Evolutionary conservation across 2,797 vertebrate genomes (phyloP).

Genomic region (Sebastes trivittatus): DNA sequence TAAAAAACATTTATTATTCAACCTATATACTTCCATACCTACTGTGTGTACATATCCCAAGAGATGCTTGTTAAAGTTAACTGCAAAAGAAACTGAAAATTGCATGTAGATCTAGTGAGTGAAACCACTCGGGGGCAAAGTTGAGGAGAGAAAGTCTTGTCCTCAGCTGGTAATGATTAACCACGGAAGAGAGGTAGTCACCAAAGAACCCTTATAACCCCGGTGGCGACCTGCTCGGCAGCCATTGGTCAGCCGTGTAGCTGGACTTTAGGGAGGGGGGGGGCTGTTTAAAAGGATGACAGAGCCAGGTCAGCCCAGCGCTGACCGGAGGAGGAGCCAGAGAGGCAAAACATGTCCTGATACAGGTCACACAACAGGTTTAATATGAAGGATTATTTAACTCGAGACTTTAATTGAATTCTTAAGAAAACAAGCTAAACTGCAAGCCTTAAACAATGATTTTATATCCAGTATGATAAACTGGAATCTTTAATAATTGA

Average conservation of each 20-base stretch:
- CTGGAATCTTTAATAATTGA: background rate
- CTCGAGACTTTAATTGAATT: too few relatives aligned
- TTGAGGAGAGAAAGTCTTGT: slow-evolving; percentile 28
- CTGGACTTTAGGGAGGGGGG: background rate
- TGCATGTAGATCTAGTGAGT: background rate
- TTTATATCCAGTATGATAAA: background rate
- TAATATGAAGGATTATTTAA: background rate
- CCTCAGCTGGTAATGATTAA: slow-evolving; percentile 67
- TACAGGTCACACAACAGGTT: background rate
- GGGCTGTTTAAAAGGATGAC: background rate
- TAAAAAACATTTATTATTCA: background rate
- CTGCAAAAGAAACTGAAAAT: background rate
- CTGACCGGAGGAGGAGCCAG: slow-evolving; percentile 3
- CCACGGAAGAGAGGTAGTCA: slow-evolving; percentile 41
- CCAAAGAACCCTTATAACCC: slow-evolving; percentile 42
- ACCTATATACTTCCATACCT: background rate
- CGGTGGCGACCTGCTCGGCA: background rate
- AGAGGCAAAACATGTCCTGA: background rate
- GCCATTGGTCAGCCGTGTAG: slow-evolving; percentile 37
- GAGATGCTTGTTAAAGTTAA: background rate
- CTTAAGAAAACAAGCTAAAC: background rate
- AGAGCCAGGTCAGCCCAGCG: slow-evolving; percentile 13
- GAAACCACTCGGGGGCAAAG: slow-evolving; percentile 9
- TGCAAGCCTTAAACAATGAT: background rate
- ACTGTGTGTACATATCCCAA: background rate